These are phyloP conservation scores for Miniopterus natalensis DNA, from an alignment of 2,113 vertebrate genomes.

Conservation along the genomic window DNA sequence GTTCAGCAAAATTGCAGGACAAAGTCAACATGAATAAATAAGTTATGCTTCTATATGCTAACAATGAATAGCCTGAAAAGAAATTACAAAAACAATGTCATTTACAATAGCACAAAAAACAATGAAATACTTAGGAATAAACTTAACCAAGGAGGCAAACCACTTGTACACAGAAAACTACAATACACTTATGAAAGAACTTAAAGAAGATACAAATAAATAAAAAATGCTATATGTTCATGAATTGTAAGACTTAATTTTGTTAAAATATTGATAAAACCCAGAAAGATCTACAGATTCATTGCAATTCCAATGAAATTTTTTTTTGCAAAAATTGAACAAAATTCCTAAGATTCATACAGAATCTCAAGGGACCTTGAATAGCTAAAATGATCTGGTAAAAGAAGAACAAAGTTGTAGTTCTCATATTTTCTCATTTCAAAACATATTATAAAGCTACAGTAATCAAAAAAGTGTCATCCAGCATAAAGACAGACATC, in stretches of 20 bases:
- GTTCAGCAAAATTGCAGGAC: background rate
- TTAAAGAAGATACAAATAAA: background rate
- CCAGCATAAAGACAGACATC: background rate
- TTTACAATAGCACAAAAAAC: background rate
- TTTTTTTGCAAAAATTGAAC: background rate
- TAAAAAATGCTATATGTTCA: background rate
- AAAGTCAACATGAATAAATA: background rate
- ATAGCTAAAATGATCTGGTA: background rate
- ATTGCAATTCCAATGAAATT: background rate
- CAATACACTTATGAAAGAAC: background rate
- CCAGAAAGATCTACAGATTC: background rate
- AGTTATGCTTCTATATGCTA: background rate
- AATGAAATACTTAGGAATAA: background rate
- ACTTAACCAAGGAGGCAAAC: background rate
- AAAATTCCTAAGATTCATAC: background rate
- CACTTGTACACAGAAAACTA: background rate
- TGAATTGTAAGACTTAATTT: background rate
- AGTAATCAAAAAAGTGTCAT: background rate
- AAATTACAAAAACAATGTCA: background rate
- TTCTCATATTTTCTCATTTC: background rate
- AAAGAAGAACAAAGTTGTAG: background rate
- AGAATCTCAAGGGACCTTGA: background rate
- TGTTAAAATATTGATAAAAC: background rate
- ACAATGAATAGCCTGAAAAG: background rate
- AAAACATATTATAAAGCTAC: background rate